Conservation (phyloP, 2,888 invertebrate species). For the Conomelus anceps region DNA sequence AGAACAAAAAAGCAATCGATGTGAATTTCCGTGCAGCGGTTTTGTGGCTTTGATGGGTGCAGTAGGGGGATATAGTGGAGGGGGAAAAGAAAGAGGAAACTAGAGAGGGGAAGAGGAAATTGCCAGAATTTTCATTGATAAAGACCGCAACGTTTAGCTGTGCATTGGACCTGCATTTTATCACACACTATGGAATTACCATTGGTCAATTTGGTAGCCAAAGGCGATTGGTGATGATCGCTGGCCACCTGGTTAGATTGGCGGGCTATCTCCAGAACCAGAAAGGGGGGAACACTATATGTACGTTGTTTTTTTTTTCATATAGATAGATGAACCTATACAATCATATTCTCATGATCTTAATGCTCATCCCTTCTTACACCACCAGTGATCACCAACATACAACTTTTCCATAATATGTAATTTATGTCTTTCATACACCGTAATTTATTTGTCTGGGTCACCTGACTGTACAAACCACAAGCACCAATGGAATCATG, state of each 20-base stretch:
- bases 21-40: neutral
- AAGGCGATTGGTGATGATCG: neutral
- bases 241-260: neutral
- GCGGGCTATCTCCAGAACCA: neutral
- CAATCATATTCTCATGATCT: too few relatives aligned
- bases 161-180: neutral
- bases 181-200: neutral
- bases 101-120: neutral
- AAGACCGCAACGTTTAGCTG: neutral
- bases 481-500: too few relatives aligned
- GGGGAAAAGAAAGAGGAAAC: neutral
- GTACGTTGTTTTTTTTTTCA: too few relatives aligned
- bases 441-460: too few relatives aligned
- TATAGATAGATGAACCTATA: too few relatives aligned
- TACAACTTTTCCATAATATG: too few relatives aligned
- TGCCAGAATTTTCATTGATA: neutral
- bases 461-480: too few relatives aligned
- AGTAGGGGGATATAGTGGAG: neutral
- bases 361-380: too few relatives aligned
- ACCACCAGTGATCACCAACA: too few relatives aligned
- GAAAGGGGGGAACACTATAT: neutral
- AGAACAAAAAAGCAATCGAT: neutral
- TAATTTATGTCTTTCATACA: too few relatives aligned
- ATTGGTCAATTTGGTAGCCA: neutral
- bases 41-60: neutral